Percentiles rank a stretch among this genome's conserved stretches.
Conservation (phyloP, 2,888 invertebrate genomes). For the Crepidodera aurea region DNA sequence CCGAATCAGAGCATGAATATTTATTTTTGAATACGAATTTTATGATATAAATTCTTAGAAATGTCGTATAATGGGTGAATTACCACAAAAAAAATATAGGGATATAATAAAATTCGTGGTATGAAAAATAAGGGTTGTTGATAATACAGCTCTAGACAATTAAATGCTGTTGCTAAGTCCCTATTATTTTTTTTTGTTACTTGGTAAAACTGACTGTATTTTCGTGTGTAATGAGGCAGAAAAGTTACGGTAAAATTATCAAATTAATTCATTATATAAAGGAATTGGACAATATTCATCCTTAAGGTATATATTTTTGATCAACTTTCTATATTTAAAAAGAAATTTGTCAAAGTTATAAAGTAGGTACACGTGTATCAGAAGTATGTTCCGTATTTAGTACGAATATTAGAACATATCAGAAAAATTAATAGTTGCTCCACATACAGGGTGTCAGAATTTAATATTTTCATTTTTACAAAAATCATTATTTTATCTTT, state of each 20-base stretch:
- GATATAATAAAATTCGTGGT: too few species aligned
- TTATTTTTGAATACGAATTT: too few species aligned
- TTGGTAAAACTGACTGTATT: slow-evolving; percentile 1
- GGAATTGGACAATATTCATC: slow-evolving; percentile 27
- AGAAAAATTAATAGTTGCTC: background rate
- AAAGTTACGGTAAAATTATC: slow-evolving; percentile 1
- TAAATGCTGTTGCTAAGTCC: too few species aligned
- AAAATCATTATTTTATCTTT: too few species aligned
- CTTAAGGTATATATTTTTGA: slow-evolving; percentile 27
- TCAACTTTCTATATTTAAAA: slow-evolving; percentile 21
- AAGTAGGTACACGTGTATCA: slow-evolving; percentile 28
- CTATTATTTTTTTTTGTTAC: too few species aligned
- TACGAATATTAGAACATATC: slow-evolving; percentile 27
- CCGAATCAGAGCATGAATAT: too few species aligned
- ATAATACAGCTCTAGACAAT: too few species aligned
- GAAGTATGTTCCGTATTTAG: slow-evolving; percentile 20
- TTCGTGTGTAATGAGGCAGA: slow-evolving; percentile 5
- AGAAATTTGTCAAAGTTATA: slow-evolving; percentile 22
- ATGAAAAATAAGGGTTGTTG: too few species aligned
- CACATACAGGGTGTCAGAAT: slow-evolving; percentile 2
- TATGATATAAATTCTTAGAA: too few species aligned
- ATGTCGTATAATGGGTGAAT: too few species aligned
- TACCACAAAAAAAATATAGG: too few species aligned
- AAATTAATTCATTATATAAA: slow-evolving; percentile 7
- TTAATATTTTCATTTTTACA: too few species aligned